Percentiles rank a stretch among this genome's conserved stretches.
Evolutionary conservation across 2,888 invertebrate species (phyloP).

Genomic region (Lissonota sp.): DNA sequence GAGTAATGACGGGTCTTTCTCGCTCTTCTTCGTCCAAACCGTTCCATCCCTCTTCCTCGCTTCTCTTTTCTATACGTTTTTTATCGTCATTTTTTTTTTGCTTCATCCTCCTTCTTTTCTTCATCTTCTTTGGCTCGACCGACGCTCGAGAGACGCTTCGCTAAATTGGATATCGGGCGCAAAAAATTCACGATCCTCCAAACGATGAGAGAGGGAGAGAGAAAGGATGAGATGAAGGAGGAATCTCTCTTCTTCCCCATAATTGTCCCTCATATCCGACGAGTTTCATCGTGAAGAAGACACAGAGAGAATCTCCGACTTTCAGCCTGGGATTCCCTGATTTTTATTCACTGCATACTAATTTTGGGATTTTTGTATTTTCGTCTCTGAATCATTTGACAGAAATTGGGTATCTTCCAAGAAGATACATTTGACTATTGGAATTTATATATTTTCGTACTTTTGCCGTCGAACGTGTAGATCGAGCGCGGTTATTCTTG

Average conservation of each 20-base stretch:
- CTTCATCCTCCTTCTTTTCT: conserved; percentile 11
- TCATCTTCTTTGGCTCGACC: conserved; percentile 2
- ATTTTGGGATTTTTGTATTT: neutral
- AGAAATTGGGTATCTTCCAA: neutral
- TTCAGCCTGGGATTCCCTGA: neutral
- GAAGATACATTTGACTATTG: neutral
- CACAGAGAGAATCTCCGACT: neutral
- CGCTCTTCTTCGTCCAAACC: conserved; percentile 10
- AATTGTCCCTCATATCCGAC: conserved; percentile 35
- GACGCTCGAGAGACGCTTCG: conserved; percentile 30
- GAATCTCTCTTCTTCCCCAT: conserved; percentile 25
- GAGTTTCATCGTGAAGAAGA: conserved; percentile 10
- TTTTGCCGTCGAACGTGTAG: neutral
- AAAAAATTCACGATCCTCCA: conserved; percentile 48
- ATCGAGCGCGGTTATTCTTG: conserved; percentile 16
- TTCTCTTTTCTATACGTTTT: conserved; percentile 1
- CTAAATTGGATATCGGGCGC: conserved; percentile 54
- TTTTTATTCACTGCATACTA: neutral
- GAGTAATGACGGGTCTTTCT: conserved; percentile 63
- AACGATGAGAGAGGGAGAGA: conserved; percentile 2
- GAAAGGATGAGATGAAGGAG: neutral
- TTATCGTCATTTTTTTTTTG: neutral
- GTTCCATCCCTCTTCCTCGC: conserved; percentile 4
- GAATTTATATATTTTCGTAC: neutral
- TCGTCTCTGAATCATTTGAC: conserved; percentile 22